These are phyloP conservation scores for Acrobasis suavella DNA, from an alignment of 2,888 invertebrate genomes.

Conservation along the genomic window DNA sequence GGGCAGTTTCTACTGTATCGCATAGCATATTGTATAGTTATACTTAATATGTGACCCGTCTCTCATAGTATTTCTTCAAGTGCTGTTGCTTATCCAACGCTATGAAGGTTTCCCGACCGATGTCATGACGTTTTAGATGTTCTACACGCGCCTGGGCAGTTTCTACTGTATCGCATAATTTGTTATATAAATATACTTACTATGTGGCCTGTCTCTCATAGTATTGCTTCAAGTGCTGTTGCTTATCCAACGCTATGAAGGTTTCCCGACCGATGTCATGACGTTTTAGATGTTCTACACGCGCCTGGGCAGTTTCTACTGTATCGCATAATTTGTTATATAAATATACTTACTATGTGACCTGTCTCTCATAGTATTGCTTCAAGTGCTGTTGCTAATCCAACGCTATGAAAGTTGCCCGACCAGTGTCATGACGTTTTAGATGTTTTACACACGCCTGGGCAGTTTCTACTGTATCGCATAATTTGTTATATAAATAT, in stretches of 20 bases:
- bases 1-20: constrained; percentile 92
- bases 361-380: constrained; percentile 36
- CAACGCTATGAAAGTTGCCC: constrained; percentile 93
- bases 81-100: constrained; percentile 92
- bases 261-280: constrained; percentile 91
- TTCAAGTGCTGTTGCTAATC: constrained; percentile 89
- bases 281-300: constrained; percentile 90
- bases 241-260: constrained; percentile 95
- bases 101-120: constrained; percentile 94
- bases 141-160: constrained; percentile 94
- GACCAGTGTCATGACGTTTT: constrained; percentile 89
- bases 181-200: constrained; percentile 86
- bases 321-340: constrained; percentile 96
- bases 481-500: constrained; percentile 86
- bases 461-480: constrained; percentile 88
- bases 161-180: constrained; percentile 80
- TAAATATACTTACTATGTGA: constrained; percentile 51
- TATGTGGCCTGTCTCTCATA: constrained; percentile 36
- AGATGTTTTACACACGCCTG: constrained; percentile 91
- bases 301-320: constrained; percentile 91
- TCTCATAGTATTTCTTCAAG: constrained; percentile 55
- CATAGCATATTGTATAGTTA: constrained; percentile 92
- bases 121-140: constrained; percentile 87
- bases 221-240: constrained; percentile 79
- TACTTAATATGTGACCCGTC: constrained; percentile 52